Evolutionary conservation across 2,113 vertebrate genomes (phyloP).

Genomic region (Hoplias malabaricus): DNA sequence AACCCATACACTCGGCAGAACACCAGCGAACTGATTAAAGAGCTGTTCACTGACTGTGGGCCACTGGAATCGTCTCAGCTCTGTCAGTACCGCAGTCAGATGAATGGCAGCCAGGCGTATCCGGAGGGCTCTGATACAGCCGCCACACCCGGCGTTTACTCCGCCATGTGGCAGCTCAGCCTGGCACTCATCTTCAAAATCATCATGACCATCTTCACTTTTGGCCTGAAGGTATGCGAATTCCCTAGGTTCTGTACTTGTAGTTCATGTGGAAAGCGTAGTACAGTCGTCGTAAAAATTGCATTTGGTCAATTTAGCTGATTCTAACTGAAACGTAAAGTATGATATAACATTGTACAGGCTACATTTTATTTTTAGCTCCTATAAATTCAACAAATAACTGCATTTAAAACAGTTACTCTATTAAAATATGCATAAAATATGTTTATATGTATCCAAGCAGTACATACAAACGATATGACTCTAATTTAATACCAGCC

Average conservation of each 20-base stretch:
- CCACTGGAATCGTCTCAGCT: conserved; percentile 93
- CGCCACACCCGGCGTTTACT: conserved; percentile 90
- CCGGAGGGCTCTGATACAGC: conserved; percentile 87
- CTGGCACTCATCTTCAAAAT: conserved; percentile 97
- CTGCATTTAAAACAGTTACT: no score
- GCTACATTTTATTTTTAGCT: no score
- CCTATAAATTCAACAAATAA: no score
- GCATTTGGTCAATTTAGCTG: no score
- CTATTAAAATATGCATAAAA: no score
- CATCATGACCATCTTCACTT: conserved; percentile 99
- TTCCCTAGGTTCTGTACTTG: no score
- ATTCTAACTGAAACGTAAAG: no score
- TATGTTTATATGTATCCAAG: no score
- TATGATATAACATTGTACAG: no score
- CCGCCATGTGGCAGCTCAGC: conserved; percentile 96
- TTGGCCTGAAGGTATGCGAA: conserved; percentile 90
- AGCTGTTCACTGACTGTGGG: conserved; percentile 96
- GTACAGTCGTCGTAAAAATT: no score
- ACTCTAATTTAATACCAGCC: no score
- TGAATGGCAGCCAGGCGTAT: conserved; percentile 90
- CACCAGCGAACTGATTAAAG: conserved; percentile 97
- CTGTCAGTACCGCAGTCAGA: conserved; percentile 94
- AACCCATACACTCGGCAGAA: conserved; percentile 96
- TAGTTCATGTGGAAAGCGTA: not conserved
- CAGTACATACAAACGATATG: no score